Conservation (phyloP, 2,797 vertebrate species). For the Nannoperca obscura region DNA sequence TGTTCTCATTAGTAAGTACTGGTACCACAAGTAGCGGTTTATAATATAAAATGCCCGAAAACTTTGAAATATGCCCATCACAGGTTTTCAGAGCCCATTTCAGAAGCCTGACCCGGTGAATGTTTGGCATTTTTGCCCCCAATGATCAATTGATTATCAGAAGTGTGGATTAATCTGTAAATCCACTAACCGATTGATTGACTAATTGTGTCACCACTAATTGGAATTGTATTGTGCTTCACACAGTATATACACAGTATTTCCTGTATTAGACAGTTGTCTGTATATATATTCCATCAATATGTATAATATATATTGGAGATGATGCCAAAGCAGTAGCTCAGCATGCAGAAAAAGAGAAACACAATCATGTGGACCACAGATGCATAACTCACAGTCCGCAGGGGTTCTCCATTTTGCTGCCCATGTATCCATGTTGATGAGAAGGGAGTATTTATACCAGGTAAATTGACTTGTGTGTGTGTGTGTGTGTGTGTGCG, state of each 20-base stretch:
- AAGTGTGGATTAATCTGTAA: background rate
- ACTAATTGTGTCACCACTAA: background rate
- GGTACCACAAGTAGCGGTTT: background rate
- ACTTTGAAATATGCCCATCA: background rate
- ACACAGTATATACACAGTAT: background rate
- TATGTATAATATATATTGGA: background rate
- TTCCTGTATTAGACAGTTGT: conserved; percentile 2
- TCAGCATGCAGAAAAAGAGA: conserved; percentile 36
- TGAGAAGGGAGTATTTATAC: conserved; percentile 48
- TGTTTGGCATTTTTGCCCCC: background rate
- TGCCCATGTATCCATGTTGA: conserved; percentile 42
- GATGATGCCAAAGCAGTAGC: conserved; percentile 22
- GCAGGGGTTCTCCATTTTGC: conserved; percentile 39
- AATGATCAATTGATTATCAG: background rate
- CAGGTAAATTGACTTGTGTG: conserved; percentile 56
- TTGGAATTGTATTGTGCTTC: background rate
- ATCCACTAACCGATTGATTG: background rate
- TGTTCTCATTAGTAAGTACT: background rate
- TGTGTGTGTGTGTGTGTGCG: conserved; percentile 13
- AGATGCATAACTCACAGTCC: conserved; percentile 21
- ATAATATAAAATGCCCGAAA: background rate
- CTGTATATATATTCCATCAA: conserved; percentile 4
- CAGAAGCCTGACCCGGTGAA: no score
- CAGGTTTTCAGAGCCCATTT: background rate
- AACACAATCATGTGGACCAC: conserved; percentile 35